Evolutionary conservation across 2,888 invertebrate genomes (phyloP), one percentile per base, ranked within the genome.

Genomic region (Ormyrus rosae): DNA sequence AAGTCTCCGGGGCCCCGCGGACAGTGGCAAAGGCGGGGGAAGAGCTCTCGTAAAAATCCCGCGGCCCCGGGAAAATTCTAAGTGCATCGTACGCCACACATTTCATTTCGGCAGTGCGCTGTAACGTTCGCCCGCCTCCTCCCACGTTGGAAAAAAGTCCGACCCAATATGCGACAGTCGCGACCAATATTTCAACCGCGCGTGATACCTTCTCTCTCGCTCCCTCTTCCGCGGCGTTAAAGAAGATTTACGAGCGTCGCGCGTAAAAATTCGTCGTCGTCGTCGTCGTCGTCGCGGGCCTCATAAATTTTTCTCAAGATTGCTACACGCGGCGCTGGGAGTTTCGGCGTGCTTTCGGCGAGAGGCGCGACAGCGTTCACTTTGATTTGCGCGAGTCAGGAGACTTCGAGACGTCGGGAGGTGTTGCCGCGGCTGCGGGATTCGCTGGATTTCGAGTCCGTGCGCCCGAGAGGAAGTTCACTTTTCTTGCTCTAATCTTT

Each of bases 191-290:
- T 76, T 76, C 63, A 76, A 63, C n/a, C 48, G 58, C 50, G 19
- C 19, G 60, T 60, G 58, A 55, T 55, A 48, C 53, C 46, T 51
- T 60, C 34, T 19, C 19, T 19, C 19, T 19, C 19, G 0, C 19
- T 19, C 19, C 45, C 60, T 68, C 50, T 65, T 50, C 46, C 61
- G 34, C 56, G 58, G 55, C 64, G 68, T 61, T 77, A 56, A 64
- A 64, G 7, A 50, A 77, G 58, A 77, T 77, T 77, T 77, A 77
- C 77, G 77, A 77, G 77, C 56, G 11, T 19, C 46, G 51, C 60
- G 48, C 76, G 76, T 55, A 55, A 77, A 19, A 19, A 19, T 19
- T 19, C 19, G 19, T 70, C 69, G 69, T 69, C 53, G 64, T 55
- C 60, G 19, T 56, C 61, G 19, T 50, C 60, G 60, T 71, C 72